phyloP scores from a whole-genome alignment of 2,888 invertebrate genomes.

The Watsonalla binaria region DNA sequence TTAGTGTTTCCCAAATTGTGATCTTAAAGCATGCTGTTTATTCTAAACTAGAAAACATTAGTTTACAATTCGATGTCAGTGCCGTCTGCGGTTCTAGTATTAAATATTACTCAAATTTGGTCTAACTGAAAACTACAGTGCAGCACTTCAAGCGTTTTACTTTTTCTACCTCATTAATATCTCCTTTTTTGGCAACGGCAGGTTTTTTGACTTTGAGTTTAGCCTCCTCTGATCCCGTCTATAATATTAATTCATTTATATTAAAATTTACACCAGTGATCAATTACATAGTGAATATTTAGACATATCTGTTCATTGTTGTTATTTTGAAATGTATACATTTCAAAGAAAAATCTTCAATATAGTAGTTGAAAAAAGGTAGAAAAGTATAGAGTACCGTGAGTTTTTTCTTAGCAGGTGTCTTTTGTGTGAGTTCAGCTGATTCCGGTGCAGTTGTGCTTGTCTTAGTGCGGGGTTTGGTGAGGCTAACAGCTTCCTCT shows the following conservation, averaged over 20 bases:
- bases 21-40: conserved; percentile 31
- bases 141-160: conserved; percentile 19
- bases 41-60: conserved; percentile 36
- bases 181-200: conserved; percentile 64
- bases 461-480: conserved; percentile 70
- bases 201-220: conserved; percentile 72
- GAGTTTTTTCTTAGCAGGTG: conserved; percentile 70
- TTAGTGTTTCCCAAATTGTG: conserved; percentile 47
- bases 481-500: conserved; percentile 71
- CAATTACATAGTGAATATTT: conserved; percentile 7
- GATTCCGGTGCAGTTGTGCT: conserved; percentile 74
- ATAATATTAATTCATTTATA: conserved; percentile 19
- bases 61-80: conserved; percentile 52
- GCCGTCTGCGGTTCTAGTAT: conserved; percentile 15
- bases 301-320: no score
- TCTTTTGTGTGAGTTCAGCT: conserved; percentile 73
- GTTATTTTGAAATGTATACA: no score
- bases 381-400: conserved; percentile 53
- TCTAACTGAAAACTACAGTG: conserved; percentile 20
- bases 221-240: conserved; percentile 71
- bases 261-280: conserved; percentile 3
- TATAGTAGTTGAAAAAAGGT: conserved; percentile 54
- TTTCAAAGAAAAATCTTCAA: conserved; percentile 28
- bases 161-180: conserved; percentile 60
- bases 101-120: conserved; percentile 24